phyloP scores from a whole-genome alignment of 1,140 invertebrate species.

The Orius insidiosus region DNA sequence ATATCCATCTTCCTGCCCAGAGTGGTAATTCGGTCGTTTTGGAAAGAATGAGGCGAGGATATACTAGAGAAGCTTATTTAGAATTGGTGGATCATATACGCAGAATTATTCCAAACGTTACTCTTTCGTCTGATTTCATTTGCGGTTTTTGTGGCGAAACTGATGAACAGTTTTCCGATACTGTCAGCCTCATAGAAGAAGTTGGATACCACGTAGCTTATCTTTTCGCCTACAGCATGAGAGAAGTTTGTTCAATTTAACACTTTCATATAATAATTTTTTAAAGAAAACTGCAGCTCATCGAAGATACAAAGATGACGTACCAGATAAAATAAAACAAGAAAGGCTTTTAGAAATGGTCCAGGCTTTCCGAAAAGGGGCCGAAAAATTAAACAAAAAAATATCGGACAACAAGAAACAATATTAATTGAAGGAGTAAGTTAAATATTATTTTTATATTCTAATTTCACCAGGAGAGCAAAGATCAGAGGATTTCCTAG shows the following conservation, averaged over 20 bases:
- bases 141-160: slow-evolving; percentile 95
- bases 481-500: slow-evolving; percentile 41
- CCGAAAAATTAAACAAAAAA: slow-evolving; percentile 49
- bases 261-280: too few species aligned
- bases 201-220: slow-evolving; percentile 75
- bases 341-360: slow-evolving; percentile 47
- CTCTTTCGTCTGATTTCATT: slow-evolving; percentile 91
- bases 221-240: slow-evolving; percentile 86
- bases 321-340: slow-evolving; percentile 55
- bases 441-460: slow-evolving; percentile 13
- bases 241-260: slow-evolving; percentile 67
- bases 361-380: slow-evolving; percentile 39
- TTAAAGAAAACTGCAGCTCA: slow-evolving; percentile 82
- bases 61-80: slow-evolving; percentile 76
- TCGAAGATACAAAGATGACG: slow-evolving; percentile 64
- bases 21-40: slow-evolving; percentile 69
- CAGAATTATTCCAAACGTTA: slow-evolving; percentile 53
- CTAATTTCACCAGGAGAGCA: slow-evolving; percentile 32
- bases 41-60: slow-evolving; percentile 77
- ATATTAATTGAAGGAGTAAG: slow-evolving; percentile 68
- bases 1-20: slow-evolving; percentile 85
- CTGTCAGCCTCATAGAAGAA: slow-evolving; percentile 58
- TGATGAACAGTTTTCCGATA: slow-evolving; percentile 78
- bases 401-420: slow-evolving; percentile 45
- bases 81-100: slow-evolving; percentile 64